Percentiles rank a stretch among this genome's conserved stretches.
Conservation (phyloP, 1,140 invertebrate species). For the Hycleus cichorii region DNA sequence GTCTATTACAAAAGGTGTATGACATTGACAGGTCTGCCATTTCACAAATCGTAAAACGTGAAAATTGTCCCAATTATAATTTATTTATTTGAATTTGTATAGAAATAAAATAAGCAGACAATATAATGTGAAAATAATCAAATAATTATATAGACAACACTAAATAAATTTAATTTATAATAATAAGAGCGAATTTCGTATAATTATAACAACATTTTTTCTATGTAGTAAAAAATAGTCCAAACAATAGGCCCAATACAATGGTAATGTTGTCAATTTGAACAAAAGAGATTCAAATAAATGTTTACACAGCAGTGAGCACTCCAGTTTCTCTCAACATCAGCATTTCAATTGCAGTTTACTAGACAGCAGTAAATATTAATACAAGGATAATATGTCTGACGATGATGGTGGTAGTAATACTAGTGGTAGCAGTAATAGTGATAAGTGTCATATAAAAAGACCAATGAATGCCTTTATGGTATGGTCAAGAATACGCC, state of each 20-base stretch:
- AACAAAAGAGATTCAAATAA: constrained; percentile 36
- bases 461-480: constrained; percentile 68
- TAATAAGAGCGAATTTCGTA: constrained; percentile 3
- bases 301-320: constrained; percentile 37
- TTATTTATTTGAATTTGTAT: background rate
- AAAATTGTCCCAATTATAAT: constrained; percentile 8
- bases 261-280: constrained; percentile 31
- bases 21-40: constrained; percentile 5
- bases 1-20: too few species aligned
- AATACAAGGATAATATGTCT: constrained; percentile 1
- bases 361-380: constrained; percentile 15
- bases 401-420: background rate
- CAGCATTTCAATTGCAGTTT: constrained; percentile 19
- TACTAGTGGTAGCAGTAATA: too few species aligned
- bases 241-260: constrained; percentile 28
- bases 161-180: background rate
- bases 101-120: background rate
- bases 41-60: constrained; percentile 3
- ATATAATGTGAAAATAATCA: constrained; percentile 11
- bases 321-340: constrained; percentile 9
- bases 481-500: constrained; percentile 59
- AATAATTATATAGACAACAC: constrained; percentile 6
- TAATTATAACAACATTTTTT: constrained; percentile 2
- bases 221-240: constrained; percentile 5
- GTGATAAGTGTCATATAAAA: constrained; percentile 46